Evolutionary conservation across 2,113 vertebrate species (phyloP).

Genomic region (Onychostruthus taczanowskii): DNA sequence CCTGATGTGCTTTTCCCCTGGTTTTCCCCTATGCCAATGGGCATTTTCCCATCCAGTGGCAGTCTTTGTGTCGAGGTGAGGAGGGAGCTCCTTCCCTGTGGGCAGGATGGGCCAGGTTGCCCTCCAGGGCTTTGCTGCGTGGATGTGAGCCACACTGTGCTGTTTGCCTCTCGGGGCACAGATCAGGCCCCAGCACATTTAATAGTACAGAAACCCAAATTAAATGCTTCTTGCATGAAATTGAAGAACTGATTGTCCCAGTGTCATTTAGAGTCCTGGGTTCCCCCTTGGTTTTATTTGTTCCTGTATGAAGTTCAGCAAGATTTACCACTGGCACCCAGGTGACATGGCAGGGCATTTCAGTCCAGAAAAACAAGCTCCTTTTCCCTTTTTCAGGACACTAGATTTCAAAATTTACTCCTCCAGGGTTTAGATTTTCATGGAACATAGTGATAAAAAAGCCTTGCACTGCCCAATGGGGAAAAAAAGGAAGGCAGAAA

Average conservation of each 20-base stretch:
- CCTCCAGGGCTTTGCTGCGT: background rate
- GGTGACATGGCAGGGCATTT: background rate
- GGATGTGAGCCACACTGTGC: background rate
- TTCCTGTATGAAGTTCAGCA: background rate
- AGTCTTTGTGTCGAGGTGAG: fast-evolving
- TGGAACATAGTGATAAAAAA: background rate
- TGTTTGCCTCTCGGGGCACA: fast-evolving
- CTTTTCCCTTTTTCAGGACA: background rate
- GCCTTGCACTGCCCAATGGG: fast-evolving
- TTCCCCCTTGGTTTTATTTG: background rate
- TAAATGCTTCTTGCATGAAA: background rate
- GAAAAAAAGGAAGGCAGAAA: background rate
- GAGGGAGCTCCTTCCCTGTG: background rate
- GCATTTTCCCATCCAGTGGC: background rate
- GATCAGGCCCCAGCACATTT: background rate
- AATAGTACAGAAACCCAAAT: background rate
- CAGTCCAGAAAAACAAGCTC: background rate
- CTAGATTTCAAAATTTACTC: background rate
- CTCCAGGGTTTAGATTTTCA: background rate
- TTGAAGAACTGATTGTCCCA: background rate
- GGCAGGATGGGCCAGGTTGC: background rate
- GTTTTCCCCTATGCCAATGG: fast-evolving
- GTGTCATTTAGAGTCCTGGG: background rate
- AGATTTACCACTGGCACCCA: background rate
- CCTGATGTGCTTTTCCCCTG: background rate